Base-by-base conservation (phyloP, 64 coral and sea anemone genomes). In the Astreopora myriophthalma region DNA sequence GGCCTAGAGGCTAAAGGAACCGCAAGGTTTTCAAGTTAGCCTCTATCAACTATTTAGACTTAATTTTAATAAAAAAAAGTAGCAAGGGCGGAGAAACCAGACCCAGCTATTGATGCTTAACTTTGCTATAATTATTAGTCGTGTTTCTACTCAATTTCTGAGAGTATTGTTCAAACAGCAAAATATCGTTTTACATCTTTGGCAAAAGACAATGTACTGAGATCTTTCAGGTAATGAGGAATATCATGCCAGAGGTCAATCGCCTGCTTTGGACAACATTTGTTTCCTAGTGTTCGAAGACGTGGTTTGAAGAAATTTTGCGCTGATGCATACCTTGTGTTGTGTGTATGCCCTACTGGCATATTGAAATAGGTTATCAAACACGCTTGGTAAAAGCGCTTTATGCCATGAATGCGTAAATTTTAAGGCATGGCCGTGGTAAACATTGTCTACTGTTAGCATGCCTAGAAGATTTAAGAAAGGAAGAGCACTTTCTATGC, bases 391-490 rank as follows among this genome's bases (percentile, higher is more conserved):
- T 16, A 74, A 31, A 71, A 58, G 65, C 48, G 14, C 38, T 19
- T 81, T 29, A 73, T 92, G 88, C 62, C 79, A 74, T 13, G 66
- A 26, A 85, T 85, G 51, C 8, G 62, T 80, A 69, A 84, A 85
- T 55, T 81, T 69, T 33, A 79, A 70, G 70, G 67, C 27, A 28
- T 55, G 44, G 32, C 70, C 8, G 38, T 68, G 27, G 36, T 84
- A 74, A 38, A 92, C 74, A 73, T 92, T 83, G 38, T 80, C n/a
- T 80, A 92, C 66, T 74, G 77, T 92, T 30, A 74, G 40, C 24
- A 84, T 1, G 25, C 80, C 58, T 67, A 90, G 25, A 33, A 90
- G 88, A 34, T 90, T 90, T 33, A 90, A 65, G 19, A 66, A 72
- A 23, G 88, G 75, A 12, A 90, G 76, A 69, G 65, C 48, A 72